Base-by-base conservation (phyloP, 2,888 invertebrate genomes). In the Melipona beecheii region DNA sequence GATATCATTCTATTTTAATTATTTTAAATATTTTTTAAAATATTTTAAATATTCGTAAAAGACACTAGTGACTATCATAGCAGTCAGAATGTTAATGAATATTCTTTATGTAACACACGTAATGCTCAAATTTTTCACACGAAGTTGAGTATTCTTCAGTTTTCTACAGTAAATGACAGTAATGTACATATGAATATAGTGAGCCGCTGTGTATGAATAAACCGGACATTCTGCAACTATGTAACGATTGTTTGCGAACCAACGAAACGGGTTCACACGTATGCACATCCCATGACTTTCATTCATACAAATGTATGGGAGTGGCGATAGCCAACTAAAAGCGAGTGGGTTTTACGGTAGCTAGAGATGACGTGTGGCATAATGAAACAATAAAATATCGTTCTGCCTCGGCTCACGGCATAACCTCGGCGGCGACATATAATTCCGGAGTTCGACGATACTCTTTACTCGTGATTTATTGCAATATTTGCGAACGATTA, bases 291-390 rank as follows among this genome's bases (percentile, higher is more conserved):
- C 85, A 78, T 80, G 86, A 82, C 80, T 87, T 84, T 84, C 84
- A 89, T 89, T 86, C 86, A 79, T 64, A 66, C 72, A 71, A 80
- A 75, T 80, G 78, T 81, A 85, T 80, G 81, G 81, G 86, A 84
- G 79, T 83, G 83, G 78, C 85, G 78, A 87, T 87, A 75, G 65
- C 82, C 27, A 27, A 27, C 27, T 75, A 76, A 81, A 81, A 56
- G 68, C 73, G 85, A 80, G 89, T 89, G 88, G 89, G 89, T 64
- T 82, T 85, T 78, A 79, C 86, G 79, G 85, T 87, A 85, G 86
- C 85, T 58, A 69, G 79, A 75, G 75, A 86, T 85, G 86, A 86
- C 81, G 78, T 73, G 74, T 84, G 36, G 75, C 36, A 72, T 79
- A 81, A 78, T 78, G 86, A 84, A 86, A 89, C 81, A 86, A 89